phyloP scores from a whole-genome alignment of 2,797 vertebrate genomes.

The Trachurus trachurus region DNA sequence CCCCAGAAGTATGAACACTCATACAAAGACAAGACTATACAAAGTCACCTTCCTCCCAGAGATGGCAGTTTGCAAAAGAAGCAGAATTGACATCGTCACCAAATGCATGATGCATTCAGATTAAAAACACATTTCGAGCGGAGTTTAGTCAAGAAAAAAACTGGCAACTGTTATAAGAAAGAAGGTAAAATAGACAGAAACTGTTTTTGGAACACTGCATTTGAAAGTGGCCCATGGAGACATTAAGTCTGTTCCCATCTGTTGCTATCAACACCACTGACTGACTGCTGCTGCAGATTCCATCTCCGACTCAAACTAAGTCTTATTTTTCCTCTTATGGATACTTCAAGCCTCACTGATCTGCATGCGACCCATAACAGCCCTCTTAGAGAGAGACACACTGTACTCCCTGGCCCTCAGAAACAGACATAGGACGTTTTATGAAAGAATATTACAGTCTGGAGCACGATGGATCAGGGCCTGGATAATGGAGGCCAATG shows the following conservation, averaged over 20 bases:
- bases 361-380: constrained; percentile 47
- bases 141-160: background rate
- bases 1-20: background rate
- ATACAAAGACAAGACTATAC: background rate
- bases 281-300: constrained; percentile 41
- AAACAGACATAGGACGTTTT: constrained; percentile 34
- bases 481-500: constrained; percentile 20
- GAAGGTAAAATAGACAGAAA: constrained; percentile 27
- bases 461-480: constrained; percentile 39
- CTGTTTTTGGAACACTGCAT: constrained; percentile 45
- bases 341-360: constrained; percentile 48
- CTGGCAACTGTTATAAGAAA: constrained; percentile 2
- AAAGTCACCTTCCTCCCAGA: background rate
- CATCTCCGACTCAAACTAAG: constrained; percentile 20
- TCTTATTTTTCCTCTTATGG: constrained; percentile 45
- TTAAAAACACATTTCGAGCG: constrained; percentile 21
- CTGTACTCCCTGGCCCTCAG: constrained; percentile 20
- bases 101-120: background rate
- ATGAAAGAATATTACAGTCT: constrained; percentile 46
- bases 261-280: constrained; percentile 37
- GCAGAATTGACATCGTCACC: background rate
- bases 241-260: constrained; percentile 58
- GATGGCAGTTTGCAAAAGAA: background rate
- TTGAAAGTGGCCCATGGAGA: constrained; percentile 56
- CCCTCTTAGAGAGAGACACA: constrained; percentile 22